Evolutionary conservation across 2,113 vertebrate genomes (phyloP), one percentile per base, ranked within the genome.

Genomic region (Suricata suricatta): DNA sequence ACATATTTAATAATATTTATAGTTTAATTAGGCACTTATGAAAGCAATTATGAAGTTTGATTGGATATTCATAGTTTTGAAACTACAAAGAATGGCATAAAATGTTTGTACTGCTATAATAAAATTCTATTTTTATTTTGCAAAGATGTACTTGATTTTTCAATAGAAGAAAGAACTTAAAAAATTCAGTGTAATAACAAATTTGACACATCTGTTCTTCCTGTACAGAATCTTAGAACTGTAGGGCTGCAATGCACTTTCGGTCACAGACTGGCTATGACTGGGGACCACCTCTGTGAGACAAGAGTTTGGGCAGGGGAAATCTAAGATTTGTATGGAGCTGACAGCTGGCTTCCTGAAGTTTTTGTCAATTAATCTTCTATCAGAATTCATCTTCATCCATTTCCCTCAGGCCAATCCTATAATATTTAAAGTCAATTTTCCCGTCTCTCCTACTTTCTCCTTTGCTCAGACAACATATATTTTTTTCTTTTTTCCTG

Each of bases 1-100:
- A 97, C 96, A 98, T 98, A 95, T 97, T 98, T 98, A 98, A 98
- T 98, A 98, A 98, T 98, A 98, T 98, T 98, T 98, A 98, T 98
- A 97, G 97, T 98, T 98, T 97, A 98, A 98, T 98, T 96, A 95
- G 97, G 97, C 98, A 96, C 90, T 98, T 98, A 96, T 96, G 97
- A 97, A 97, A 95, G 97, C 97, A 96, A 98, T 97, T 98, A 96
- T 94, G 94, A 98, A 95, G 95, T 98, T 97, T 98, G 97, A 98
- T 98, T 98, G 97, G 98, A 98, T 98, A 98, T 98, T 98, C 98
- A 98, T 93, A 98, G 95, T 98, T 98, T 96, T 94, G 88, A 97
- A 98, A 98, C 94, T 97, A 96, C 93, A 95, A 98, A 98, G 98
- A 98, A 98, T 98, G 76, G 94, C 96, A 97, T 72, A 81, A 97